Conservation (phyloP, 2,888 invertebrate species). For the Eristalis arbustorum region DNA sequence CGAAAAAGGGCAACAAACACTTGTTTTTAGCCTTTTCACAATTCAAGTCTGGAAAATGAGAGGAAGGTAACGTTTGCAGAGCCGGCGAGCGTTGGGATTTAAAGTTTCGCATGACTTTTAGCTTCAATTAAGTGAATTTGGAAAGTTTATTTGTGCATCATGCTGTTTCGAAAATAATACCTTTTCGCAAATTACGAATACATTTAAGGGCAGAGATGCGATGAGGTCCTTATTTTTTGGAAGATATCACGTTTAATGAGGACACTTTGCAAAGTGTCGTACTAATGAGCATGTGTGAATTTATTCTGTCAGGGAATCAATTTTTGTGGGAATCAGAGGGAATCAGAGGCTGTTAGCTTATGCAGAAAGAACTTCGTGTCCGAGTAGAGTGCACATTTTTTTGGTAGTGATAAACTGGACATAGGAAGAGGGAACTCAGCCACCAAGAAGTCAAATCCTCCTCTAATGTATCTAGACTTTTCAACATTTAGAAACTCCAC, state of each 20-base stretch:
- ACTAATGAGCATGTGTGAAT: background rate
- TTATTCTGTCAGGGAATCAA: too few species aligned
- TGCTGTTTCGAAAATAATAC: background rate
- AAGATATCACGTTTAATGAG: background rate
- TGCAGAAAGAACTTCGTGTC: too few species aligned
- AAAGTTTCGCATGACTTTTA: background rate
- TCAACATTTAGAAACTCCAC: too few species aligned
- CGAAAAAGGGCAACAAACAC: background rate
- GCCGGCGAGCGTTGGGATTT: background rate
- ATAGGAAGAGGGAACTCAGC: too few species aligned
- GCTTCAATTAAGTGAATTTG: background rate
- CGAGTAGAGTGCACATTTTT: too few species aligned
- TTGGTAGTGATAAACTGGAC: too few species aligned
- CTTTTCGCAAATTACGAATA: background rate
- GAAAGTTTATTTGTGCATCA: background rate
- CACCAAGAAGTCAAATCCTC: too few species aligned
- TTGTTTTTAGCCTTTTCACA: background rate
- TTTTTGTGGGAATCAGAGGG: too few species aligned
- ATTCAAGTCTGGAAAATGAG: background rate
- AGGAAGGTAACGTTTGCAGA: too few species aligned
- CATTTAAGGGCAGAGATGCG: background rate
- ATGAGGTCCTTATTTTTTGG: background rate
- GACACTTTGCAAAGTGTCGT: background rate
- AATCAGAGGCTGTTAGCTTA: too few species aligned
- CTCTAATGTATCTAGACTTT: too few species aligned